Percentiles rank a stretch among this genome's conserved stretches.
Conservation (phyloP, 2,797 vertebrate genomes). For the Micrastur ruficollis region DNA sequence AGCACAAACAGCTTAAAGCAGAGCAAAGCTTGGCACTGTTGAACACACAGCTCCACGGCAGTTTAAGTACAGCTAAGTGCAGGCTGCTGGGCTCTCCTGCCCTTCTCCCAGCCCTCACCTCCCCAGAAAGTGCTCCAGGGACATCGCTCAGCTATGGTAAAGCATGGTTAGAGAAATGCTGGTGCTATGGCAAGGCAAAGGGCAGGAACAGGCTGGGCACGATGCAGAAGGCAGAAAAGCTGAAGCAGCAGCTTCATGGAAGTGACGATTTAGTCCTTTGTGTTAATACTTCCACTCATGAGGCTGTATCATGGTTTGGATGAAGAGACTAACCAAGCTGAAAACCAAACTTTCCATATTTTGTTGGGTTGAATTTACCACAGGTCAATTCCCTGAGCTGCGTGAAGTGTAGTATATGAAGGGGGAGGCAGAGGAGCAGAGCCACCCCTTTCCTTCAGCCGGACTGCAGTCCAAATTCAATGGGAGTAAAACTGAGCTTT, state of each 20-base stretch:
- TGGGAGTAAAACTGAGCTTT: not conserved
- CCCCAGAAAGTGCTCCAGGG: not conserved
- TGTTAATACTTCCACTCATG: not conserved
- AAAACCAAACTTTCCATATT: not conserved
- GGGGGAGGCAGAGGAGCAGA: not conserved
- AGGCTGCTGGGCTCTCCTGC: not conserved
- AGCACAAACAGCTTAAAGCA: not conserved
- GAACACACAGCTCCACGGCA: not conserved
- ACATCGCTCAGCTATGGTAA: not conserved
- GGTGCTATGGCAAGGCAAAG: not conserved
- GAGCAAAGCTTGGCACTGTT: not conserved
- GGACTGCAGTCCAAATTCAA: not conserved
- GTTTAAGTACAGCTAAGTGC: not conserved
- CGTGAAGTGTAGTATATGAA: rapidly evolving
- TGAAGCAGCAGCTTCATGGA: not conserved
- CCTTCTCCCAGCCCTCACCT: not conserved
- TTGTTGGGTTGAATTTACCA: not conserved
- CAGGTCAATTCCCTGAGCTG: not conserved
- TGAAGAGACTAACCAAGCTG: not conserved
- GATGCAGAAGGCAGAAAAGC: not conserved
- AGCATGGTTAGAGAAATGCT: not conserved
- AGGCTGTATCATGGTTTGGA: not conserved
- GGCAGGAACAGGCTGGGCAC: not conserved
- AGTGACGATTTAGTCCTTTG: not conserved
- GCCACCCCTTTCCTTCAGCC: not conserved